Evolutionary conservation across 2,797 vertebrate species (phyloP), one percentile per base, ranked within the genome.

Genomic region (Pantherophis vulpinus): DNA sequence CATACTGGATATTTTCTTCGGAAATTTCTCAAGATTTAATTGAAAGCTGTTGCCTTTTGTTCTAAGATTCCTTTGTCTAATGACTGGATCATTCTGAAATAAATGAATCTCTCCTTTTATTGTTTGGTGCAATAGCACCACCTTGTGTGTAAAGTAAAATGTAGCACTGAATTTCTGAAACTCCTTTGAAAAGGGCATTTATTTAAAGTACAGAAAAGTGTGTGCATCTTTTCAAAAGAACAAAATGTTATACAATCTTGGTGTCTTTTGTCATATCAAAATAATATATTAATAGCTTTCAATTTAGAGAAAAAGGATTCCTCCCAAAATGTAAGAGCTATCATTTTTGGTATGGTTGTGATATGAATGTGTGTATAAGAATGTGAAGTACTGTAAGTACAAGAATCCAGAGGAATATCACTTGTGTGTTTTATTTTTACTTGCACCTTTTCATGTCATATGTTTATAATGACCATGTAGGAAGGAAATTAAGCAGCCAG

Each of bases 51-150:
- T 92, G 32, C 27, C 37, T 87, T 79, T n/a, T 51, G 32, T n/a
- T 12, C 32, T 90, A 13, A 37, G 29, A 61, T 92, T 32, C 8
- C 8, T 89, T 58, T 11, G 29, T 87, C 11, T 37, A 14, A 25
- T 13, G 12, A 16, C 4, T 13, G 27, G 12, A 6, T 47, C 9
- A 5, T 9, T 56, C 5, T 25, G 32, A n/a, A 25, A 51, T 37
- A 42, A 11, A 29, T 2, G 7, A 16, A 3, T 20, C 5, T 87
- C 29, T 37, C 23, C 79, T 10, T 29, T 2, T 51, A 27, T 9
- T 93, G n/a, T 61, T 23, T 88, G 9, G 55, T 79, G 56, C 55
- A 91, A 93, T 79, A 58, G 42, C 56, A 61, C 86, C 90, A 93
- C 14, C 90, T 91, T 88, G 86, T 88, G 63, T 27, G 23, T 18